These are phyloP conservation scores for Pomacea maculata DNA, from an alignment of 1,140 invertebrate genomes.

Conservation along the genomic window DNA sequence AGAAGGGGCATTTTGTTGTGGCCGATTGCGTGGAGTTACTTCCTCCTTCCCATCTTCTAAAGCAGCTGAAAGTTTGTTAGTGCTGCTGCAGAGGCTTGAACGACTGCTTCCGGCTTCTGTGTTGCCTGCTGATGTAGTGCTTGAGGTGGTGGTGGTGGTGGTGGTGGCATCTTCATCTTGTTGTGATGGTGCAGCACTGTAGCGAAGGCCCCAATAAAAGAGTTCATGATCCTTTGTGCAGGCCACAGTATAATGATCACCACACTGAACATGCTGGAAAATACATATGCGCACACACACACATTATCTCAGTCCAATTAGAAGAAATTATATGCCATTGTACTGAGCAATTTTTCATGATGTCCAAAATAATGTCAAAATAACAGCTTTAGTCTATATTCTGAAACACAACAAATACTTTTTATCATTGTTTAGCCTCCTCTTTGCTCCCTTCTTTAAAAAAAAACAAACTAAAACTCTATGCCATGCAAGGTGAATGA, in stretches of 20 bases:
- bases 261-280: slow-evolving; percentile 72
- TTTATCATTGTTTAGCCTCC: too few relatives aligned
- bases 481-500: too few relatives aligned
- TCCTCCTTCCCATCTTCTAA: slow-evolving; percentile 30
- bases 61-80: not conserved
- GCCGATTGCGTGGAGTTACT: slow-evolving; percentile 60
- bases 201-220: slow-evolving; percentile 76
- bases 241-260: slow-evolving; percentile 74
- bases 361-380: not conserved
- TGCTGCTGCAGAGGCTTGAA: slow-evolving; percentile 59
- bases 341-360: too few relatives aligned
- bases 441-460: too few relatives aligned
- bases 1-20: not conserved
- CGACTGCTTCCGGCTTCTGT: slow-evolving; percentile 32
- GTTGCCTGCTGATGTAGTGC: not conserved
- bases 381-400: not conserved
- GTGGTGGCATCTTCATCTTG: slow-evolving; percentile 37
- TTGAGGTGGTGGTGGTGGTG: slow-evolving; percentile 2
- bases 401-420: not conserved
- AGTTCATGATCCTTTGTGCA: slow-evolving; percentile 75
- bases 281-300: not conserved
- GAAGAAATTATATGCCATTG: too few relatives aligned
- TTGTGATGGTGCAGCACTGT: slow-evolving; percentile 53
- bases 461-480: too few relatives aligned
- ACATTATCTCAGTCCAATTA: not conserved